Evolutionary conservation across 2,888 invertebrate species (phyloP).

Genomic region (Rhodophaea formosa): DNA sequence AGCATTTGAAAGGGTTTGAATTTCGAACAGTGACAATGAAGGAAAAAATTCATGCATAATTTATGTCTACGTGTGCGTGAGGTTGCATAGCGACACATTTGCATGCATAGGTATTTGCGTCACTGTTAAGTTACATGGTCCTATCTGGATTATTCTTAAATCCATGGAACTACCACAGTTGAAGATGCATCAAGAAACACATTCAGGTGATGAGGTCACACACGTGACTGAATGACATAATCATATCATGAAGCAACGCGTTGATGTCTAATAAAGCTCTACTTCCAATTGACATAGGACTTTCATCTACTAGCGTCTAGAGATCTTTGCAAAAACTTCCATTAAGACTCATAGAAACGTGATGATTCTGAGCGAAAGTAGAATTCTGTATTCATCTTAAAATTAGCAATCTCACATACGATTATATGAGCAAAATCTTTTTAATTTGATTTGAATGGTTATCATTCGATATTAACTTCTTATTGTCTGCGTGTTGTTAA

Average conservation of each 20-base stretch:
- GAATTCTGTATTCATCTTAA: neutral
- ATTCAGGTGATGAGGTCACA: too few relatives aligned
- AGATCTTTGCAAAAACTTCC: neutral
- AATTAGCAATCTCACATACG: neutral
- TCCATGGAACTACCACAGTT: too few relatives aligned
- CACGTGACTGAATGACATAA: too few relatives aligned
- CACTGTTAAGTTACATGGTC: too few relatives aligned
- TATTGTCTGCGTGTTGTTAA: neutral
- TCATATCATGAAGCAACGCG: neutral
- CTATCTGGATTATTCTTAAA: too few relatives aligned
- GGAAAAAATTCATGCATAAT: too few relatives aligned
- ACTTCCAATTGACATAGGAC: neutral
- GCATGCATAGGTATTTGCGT: too few relatives aligned
- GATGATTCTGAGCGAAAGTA: neutral
- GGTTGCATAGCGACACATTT: too few relatives aligned
- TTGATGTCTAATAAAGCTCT: neutral
- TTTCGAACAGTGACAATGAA: too few relatives aligned
- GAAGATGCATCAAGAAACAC: too few relatives aligned
- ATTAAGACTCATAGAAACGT: neutral
- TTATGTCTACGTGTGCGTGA: too few relatives aligned
- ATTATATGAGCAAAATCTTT: slow-evolving; percentile 21
- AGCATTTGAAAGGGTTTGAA: too few relatives aligned
- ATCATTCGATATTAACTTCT: neutral
- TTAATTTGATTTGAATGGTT: neutral
- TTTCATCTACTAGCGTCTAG: neutral